A percentile compares a stretch with the other conserved stretches of the same genome.
Evolutionary conservation across 2,797 vertebrate species (phyloP).

Genomic region (Sebastolobus altivelis): DNA sequence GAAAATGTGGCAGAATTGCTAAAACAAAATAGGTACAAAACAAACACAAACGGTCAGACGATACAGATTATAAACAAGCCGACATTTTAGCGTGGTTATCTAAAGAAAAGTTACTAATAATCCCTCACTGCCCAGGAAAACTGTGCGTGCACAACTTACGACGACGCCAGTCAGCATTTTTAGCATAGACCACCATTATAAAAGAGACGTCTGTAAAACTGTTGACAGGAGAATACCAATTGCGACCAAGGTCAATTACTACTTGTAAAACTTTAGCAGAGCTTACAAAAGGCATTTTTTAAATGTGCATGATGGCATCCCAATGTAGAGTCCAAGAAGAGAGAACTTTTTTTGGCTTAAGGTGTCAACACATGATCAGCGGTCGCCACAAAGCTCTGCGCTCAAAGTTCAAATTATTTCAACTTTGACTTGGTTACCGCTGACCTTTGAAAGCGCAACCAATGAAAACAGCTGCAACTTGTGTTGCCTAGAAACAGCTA

Average conservation of each 20-base stretch:
- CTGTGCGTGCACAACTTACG: neutral
- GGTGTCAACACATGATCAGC: too few relatives aligned
- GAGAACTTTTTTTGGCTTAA: neutral
- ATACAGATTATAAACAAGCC: neutral
- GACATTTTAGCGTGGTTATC: neutral
- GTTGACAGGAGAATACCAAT: neutral
- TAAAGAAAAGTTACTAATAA: neutral
- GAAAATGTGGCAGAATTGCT: neutral
- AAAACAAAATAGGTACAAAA: neutral
- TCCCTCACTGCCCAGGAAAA: neutral
- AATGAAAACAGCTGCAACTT: too few relatives aligned
- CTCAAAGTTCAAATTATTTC: too few relatives aligned
- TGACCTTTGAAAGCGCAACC: too few relatives aligned
- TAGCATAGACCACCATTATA: too few relatives aligned
- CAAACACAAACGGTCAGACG: neutral
- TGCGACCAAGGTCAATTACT: neutral
- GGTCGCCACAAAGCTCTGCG: too few relatives aligned
- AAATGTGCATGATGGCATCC: neutral
- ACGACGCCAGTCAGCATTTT: neutral
- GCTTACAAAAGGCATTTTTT: neutral
- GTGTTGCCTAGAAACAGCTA: too few relatives aligned
- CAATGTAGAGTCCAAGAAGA: neutral
- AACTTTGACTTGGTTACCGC: too few relatives aligned
- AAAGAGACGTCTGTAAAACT: neutral
- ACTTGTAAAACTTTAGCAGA: neutral